Base-by-base conservation (phyloP, 2,888 invertebrate species). In the Iphiclides podalirius region DNA sequence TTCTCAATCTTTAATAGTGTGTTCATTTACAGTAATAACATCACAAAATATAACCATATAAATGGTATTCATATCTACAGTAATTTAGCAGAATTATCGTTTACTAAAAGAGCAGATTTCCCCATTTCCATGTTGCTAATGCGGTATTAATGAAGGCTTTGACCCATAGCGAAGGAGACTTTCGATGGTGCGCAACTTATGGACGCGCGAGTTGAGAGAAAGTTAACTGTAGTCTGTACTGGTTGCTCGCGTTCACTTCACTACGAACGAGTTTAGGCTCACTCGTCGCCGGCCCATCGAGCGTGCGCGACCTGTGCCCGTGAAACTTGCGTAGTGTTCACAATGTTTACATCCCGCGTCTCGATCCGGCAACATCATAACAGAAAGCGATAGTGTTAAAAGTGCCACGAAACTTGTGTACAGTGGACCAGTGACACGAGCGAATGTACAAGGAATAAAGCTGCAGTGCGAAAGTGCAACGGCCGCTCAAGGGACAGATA, bases 191-290 rank as follows among this genome's bases (percentile, higher is more conserved):
- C 75, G 62, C 72, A 76, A 71, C 68, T 73, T 79, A 75, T 75
- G 74, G 75, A 64, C 66, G 72, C 66, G 68, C 71, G 72, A 70
- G 70, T 68, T 67, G 72, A 77, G 87, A 87, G 89, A 89, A 89
- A 89, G 89, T 89, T 89, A 87, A 88, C 89, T 81, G 89, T 88
- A 75, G 82, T 82, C 80, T 83, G 86, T 75, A 70, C 84, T 79
- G 83, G 79, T 81, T 87, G 82, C 11, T 74, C 72, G 72, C 64
- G 53, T 49, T 58, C 44, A 49, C 48, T 47, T 37, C 11, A 23
- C 11, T 26, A 23, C 36, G 46, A 37, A 26, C n/a, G 52, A 47
- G 60, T 63, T n/a, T 6, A 4, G 20, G 20, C 20, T 68, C 73
- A 70, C 72, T 70, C 64, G 59, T 62, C 68, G 64, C 53, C 68